Evolutionary conservation across 1,140 invertebrate genomes (phyloP), one percentile per base, ranked within the genome.

Genomic region (Drosophila chauvacae): DNA sequence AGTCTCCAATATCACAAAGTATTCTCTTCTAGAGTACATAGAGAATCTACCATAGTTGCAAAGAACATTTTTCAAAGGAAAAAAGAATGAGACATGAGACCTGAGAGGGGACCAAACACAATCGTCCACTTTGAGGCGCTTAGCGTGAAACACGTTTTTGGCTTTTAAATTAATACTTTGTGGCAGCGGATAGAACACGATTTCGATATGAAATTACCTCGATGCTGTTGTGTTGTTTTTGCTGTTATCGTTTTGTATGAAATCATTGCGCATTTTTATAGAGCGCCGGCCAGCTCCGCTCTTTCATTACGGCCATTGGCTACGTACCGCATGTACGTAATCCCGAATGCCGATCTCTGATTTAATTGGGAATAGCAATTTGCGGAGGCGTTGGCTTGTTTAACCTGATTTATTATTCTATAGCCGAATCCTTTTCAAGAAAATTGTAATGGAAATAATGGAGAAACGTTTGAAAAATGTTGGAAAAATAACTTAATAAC

Each of bases 201-300:
- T 88, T 87, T 81, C 77, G 80, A 87, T 87, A 88, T 88, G 78
- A 87, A 87, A 87, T 87, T 87, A 87, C 84, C 84, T 88, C 70
- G 77, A 51, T 62, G 66, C 75, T 77, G 71, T 58, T 33, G 42
- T 56, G 64, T 41, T 72, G 18, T 28, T 42, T n/a, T 64, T 30
- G 35, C 30, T 72, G 53, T 78, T 84, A 87, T 87, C 84, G 84
- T 60, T 88, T 88, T 88, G 77, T 80, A 70, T 88, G 69, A 88
- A 88, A 88, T 87, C 84, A 88, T 88, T 81, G 69, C 60, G 82
- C 82, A 62, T 63, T 70, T 77, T 66, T 63, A 59, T 78, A 62
- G 76, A 71, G 51, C 63, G 64, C 45, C 63, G 55, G 26, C 37
- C 53, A n/a, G 42, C 13, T 20, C 68, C 53, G 71, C 65, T 88